Evolutionary conservation across 2,888 invertebrate genomes (phyloP).

Genomic region (Coenonympha glycerion): DNA sequence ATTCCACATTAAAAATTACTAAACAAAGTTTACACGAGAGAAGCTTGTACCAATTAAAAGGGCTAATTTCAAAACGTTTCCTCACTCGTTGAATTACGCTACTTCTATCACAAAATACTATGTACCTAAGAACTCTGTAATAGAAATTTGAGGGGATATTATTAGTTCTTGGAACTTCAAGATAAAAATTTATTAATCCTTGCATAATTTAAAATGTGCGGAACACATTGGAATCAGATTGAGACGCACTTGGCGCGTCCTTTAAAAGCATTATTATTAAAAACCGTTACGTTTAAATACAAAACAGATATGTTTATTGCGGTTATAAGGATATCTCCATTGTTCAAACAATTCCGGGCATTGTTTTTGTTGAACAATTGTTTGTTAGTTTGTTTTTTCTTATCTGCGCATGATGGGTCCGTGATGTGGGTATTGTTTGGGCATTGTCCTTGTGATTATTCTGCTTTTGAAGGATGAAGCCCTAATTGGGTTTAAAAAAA

Average conservation of each 20-base stretch:
- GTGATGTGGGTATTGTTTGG: constrained; percentile 5
- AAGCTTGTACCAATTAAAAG: no score
- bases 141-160: no score
- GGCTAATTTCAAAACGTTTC: no score
- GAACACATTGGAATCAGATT: background rate
- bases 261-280: background rate
- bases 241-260: background rate
- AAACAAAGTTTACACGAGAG: no score
- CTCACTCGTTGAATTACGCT: no score
- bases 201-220: no score
- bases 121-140: no score
- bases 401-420: background rate
- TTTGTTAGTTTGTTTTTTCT: constrained; percentile 5
- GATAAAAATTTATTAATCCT: no score
- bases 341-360: constrained; percentile 30
- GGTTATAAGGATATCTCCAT: constrained; percentile 38
- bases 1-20: no score
- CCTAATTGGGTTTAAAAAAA: background rate
- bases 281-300: constrained; percentile 33
- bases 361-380: constrained; percentile 22
- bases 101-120: no score
- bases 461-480: background rate
- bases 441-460: constrained; percentile 8
- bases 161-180: no score
- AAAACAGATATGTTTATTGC: constrained; percentile 43